phyloP scores from a whole-genome alignment of 2,113 vertebrate species.

The Microtus richardsoni region DNA sequence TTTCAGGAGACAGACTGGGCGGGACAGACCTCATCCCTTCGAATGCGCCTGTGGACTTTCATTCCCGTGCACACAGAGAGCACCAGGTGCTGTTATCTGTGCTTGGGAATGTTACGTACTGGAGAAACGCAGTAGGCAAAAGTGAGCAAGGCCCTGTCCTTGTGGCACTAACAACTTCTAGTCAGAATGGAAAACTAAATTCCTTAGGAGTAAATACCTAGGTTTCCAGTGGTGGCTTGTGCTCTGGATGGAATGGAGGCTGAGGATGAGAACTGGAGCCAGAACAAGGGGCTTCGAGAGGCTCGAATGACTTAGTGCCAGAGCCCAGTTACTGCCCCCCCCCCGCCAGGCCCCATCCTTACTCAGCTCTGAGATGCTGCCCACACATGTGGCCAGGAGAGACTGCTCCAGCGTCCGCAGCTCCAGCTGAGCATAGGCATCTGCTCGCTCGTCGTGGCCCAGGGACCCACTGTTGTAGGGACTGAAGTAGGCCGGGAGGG shows the following conservation, averaged over 20 bases:
- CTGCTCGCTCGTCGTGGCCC: constrained; percentile 90
- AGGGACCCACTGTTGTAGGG: constrained; percentile 93
- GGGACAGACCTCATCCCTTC: neutral
- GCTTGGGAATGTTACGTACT: neutral
- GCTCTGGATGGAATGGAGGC: neutral
- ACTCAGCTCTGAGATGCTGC: constrained; percentile 99
- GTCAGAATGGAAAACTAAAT: neutral
- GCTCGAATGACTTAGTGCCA: neutral
- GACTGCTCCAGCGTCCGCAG: constrained; percentile 98
- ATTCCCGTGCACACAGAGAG: rapidly evolving
- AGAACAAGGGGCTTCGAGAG: neutral
- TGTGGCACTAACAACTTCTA: neutral
- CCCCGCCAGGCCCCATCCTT: constrained; percentile 80
- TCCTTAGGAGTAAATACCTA: neutral
- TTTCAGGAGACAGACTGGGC: neutral
- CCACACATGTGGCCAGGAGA: constrained; percentile 97
- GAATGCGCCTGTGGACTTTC: neutral
- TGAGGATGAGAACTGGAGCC: neutral
- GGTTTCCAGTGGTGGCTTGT: neutral
- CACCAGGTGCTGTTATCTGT: neutral
- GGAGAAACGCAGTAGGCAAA: neutral
- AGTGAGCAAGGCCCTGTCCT: neutral
- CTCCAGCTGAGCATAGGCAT: constrained; percentile 97
- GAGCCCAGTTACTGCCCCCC: neutral
- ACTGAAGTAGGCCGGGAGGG: constrained; percentile 97